Conservation (phyloP, 2,888 invertebrate genomes). For the Autographa gamma region DNA sequence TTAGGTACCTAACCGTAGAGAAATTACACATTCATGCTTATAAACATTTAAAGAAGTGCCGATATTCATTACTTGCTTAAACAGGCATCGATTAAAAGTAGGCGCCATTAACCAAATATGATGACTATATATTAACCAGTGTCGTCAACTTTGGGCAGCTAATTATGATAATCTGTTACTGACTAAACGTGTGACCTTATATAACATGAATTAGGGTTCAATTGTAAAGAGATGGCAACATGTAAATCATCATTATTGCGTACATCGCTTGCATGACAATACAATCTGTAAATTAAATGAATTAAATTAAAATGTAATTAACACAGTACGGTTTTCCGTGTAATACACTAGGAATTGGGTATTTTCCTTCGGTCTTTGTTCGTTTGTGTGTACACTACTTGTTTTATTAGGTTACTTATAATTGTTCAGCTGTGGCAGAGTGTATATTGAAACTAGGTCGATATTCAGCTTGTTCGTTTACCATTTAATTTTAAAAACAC, state of each 20-base stretch:
- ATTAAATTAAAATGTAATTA: constrained; percentile 53
- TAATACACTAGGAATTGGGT: constrained; percentile 24
- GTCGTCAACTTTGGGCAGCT: constrained; percentile 43
- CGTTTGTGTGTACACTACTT: constrained; percentile 5
- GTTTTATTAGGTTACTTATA: constrained; percentile 8
- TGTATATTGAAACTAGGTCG: neutral
- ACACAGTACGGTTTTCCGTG: constrained; percentile 28
- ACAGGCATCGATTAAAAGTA: constrained; percentile 53
- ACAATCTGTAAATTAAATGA: constrained; percentile 34
- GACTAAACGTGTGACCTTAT: constrained; percentile 43
- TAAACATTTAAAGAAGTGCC: constrained; percentile 9
- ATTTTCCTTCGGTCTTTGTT: constrained; percentile 38
- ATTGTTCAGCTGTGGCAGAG: constrained; percentile 11
- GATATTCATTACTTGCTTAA: constrained; percentile 35
- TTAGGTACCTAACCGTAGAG: neutral
- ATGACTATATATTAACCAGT: constrained; percentile 51
- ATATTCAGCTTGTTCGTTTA: neutral
- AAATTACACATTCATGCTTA: neutral
- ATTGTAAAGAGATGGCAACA: constrained; percentile 50
- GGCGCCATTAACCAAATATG: constrained; percentile 55
- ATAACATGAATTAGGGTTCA: constrained; percentile 37
- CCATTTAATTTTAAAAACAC: neutral
- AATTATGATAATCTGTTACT: constrained; percentile 55
- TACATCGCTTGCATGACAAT: constrained; percentile 48
- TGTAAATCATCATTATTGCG: constrained; percentile 47